Evolutionary conservation across 2,888 invertebrate genomes (phyloP), one percentile per base, ranked within the genome.

Genomic region (Hirtodrosophila duncani): DNA sequence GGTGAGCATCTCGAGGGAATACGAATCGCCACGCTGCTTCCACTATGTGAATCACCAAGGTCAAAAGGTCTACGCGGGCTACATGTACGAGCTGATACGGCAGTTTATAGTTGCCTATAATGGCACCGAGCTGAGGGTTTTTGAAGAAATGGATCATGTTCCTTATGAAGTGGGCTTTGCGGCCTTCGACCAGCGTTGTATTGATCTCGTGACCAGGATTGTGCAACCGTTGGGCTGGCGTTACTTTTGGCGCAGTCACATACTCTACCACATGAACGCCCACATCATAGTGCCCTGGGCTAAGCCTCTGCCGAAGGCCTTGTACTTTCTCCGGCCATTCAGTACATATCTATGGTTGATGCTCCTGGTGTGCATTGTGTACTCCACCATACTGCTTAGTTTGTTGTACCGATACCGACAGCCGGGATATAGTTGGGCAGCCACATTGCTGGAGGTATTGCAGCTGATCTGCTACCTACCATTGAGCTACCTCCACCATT

Each of bases 281-380:
- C 24, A 39, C 17, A 6, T 82, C 0, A 44, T 60, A 13, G 57
- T 55, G 3, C 64, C 82, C 3, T 33, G 63, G 39, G 62, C 79
- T 0, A 46, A 37, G 7, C 67, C 68, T 3, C 38, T 81, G 11
- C 26, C 57, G 0, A 58, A 61, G 10, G 48, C 61, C 13, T 41
- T 65, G 4, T 82, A 82, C 26, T 57, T 81, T 2, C 2, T 58
- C 0, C 53, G 62, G 1, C 64, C 72, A 0, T 71, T 81, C 10
- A 21, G 27, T 3, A 11, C 1, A 2, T 8, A 34, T 0, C 6
- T 71, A 3, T 74, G 75, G 74, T 0, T 65, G 1, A 39, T 51
- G 31, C 3, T 69, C 0, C 44, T 57, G 0, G 21, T n/a, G 1
- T 17, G n/a, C 3, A 4, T 49, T 9, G 1, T 23, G 1, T 30